phyloP scores from a whole-genome alignment of 2,797 vertebrate genomes.

The Aythya fuligula region DNA sequence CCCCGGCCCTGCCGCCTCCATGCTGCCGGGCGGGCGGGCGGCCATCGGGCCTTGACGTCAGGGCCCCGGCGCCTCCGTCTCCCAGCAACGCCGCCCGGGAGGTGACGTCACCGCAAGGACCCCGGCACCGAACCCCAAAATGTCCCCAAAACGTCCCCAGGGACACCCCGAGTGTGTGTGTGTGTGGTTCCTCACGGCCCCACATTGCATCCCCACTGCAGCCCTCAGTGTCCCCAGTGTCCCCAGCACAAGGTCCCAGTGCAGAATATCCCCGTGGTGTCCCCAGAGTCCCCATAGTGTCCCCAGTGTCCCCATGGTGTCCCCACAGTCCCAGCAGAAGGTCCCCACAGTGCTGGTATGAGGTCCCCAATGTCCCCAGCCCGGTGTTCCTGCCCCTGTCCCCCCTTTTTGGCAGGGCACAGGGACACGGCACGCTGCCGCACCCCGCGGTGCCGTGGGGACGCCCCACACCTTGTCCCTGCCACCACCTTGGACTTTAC shows the following conservation, averaged over 20 bases:
- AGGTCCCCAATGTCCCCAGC: not conserved
- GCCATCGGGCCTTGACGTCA: slow-evolving; percentile 55
- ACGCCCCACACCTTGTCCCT: not conserved
- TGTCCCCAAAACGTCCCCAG: not conserved
- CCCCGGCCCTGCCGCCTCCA: slow-evolving; percentile 76
- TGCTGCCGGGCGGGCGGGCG: slow-evolving; percentile 76
- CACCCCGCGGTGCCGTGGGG: not conserved
- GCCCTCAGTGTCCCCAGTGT: too few relatives aligned
- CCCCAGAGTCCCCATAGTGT: not conserved
- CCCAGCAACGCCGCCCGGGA: slow-evolving; percentile 50
- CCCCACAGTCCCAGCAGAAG: not conserved
- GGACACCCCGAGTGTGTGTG: not conserved
- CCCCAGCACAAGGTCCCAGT: not conserved
- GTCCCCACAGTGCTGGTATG: not conserved
- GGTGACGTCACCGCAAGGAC: slow-evolving; percentile 27
- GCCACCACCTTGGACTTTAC: too few relatives aligned
- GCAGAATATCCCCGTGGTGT: not conserved
- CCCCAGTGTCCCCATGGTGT: not conserved
- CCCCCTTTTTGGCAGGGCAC: not conserved
- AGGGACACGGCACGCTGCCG: not conserved
- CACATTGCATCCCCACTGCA: not conserved
- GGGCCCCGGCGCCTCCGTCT: slow-evolving; percentile 49
- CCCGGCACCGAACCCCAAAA: not conserved
- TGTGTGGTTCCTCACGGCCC: too few relatives aligned
- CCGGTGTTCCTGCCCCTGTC: not conserved